Percentiles rank a stretch among this genome's conserved stretches.
Evolutionary conservation across 2,888 invertebrate species (phyloP).

Genomic region (Liodrosophila aerea): DNA sequence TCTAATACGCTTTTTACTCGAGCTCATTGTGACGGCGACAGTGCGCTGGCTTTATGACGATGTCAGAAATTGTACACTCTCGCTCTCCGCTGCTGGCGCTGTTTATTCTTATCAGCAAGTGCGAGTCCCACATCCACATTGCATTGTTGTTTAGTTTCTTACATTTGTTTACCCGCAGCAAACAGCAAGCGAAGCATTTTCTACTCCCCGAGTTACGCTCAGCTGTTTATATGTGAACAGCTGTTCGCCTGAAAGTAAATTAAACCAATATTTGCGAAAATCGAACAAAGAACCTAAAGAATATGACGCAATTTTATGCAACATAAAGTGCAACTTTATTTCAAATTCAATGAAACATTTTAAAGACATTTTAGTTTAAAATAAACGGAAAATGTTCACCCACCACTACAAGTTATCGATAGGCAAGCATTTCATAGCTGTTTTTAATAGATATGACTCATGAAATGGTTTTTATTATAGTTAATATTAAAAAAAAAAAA

Average conservation of each 20-base stretch:
- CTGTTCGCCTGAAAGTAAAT: conserved; percentile 7
- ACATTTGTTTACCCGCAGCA: conserved; percentile 42
- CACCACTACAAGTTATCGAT: too few species aligned
- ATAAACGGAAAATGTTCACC: too few species aligned
- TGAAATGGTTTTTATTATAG: too few species aligned
- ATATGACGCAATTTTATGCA: not conserved
- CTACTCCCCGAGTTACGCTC: conserved; percentile 12
- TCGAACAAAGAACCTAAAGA: not conserved
- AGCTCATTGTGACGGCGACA: conserved; percentile 49
- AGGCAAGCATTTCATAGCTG: too few species aligned
- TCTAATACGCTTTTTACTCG: conserved; percentile 59
- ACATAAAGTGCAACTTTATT: too few species aligned
- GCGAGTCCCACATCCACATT: conserved; percentile 56
- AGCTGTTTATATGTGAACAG: conserved; percentile 43
- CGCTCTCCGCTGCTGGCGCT: conserved; percentile 27
- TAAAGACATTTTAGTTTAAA: too few species aligned
- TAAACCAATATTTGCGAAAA: not conserved
- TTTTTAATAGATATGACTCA: too few species aligned
- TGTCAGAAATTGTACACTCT: conserved; percentile 27
- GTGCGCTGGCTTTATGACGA: conserved; percentile 23
- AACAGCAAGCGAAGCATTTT: conserved; percentile 24
- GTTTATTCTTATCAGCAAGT: conserved; percentile 61
- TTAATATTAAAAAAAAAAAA: too few species aligned
- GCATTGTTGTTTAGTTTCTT: conserved; percentile 50
- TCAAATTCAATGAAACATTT: too few species aligned